Conservation (phyloP, 2,113 vertebrate species). For the Urocynchramus pylzowi region DNA sequence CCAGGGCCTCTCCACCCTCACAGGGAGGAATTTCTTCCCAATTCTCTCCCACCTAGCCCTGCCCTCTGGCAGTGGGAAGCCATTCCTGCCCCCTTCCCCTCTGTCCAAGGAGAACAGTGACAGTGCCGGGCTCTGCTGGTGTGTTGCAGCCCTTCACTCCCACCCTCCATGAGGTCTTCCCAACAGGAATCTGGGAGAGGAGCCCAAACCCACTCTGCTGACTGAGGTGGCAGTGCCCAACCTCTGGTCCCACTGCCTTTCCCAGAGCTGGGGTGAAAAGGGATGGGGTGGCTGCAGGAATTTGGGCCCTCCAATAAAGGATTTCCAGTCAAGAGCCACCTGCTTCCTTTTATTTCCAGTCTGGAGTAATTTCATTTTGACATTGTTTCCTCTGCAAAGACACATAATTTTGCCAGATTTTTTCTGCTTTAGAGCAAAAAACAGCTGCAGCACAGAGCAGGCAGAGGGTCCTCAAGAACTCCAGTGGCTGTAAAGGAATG, state of each 20-base stretch:
- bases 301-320: neutral
- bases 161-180: rapidly evolving
- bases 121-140: neutral
- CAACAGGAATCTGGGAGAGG: neutral
- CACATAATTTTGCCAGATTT: neutral
- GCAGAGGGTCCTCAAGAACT: neutral
- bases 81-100: neutral
- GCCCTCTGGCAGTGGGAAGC: neutral
- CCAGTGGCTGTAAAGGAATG: neutral
- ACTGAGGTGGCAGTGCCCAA: neutral
- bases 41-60: rapidly evolving
- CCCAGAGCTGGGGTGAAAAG: neutral
- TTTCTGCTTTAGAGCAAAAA: neutral
- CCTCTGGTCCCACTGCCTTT: neutral
- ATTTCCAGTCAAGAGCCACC: neutral
- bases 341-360: neutral
- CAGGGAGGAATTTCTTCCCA: neutral
- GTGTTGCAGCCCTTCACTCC: neutral
- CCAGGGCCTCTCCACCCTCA: neutral
- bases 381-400: neutral
- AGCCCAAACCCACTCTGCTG: neutral
- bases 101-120: rapidly evolving
- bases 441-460: neutral
- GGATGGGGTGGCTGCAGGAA: rapidly evolving
- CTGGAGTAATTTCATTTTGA: neutral